A percentile compares a stretch with the other conserved stretches of the same genome.
These are phyloP conservation scores for Bemisia tabaci DNA, from an alignment of 1,140 invertebrate genomes.

Conservation along the genomic window DNA sequence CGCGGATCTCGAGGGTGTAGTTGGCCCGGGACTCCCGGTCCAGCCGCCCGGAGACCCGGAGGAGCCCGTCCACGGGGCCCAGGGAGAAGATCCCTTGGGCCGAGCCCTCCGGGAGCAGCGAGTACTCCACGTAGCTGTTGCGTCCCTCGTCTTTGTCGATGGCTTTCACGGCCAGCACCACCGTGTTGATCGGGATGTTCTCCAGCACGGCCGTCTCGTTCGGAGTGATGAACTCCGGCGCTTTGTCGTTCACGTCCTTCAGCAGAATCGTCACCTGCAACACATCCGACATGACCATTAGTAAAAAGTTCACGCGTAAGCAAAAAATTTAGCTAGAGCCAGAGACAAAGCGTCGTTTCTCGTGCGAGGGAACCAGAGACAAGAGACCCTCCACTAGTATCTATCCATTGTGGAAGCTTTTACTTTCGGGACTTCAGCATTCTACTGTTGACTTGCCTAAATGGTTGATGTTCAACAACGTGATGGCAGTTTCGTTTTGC, in stretches of 20 bases:
- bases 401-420: too few relatives aligned
- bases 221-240: constrained; percentile 74
- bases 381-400: too few relatives aligned
- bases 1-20: constrained; percentile 67
- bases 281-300: constrained; percentile 20
- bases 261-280: constrained; percentile 71
- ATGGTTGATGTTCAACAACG: too few relatives aligned
- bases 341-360: too few relatives aligned
- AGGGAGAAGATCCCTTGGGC: constrained; percentile 54
- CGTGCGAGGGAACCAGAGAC: too few relatives aligned
- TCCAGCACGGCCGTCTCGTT: constrained; percentile 65
- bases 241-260: constrained; percentile 88
- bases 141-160: constrained; percentile 82
- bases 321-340: too few relatives aligned
- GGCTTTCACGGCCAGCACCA: constrained; percentile 81
- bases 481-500: too few relatives aligned
- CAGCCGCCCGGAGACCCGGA: constrained; percentile 62
- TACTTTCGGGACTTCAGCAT: too few relatives aligned
- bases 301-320: too few relatives aligned
- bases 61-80: constrained; percentile 72
- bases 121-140: constrained; percentile 87
- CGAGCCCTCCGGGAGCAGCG: constrained; percentile 41
- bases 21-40: constrained; percentile 72
- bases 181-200: constrained; percentile 76
- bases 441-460: too few relatives aligned